A percentile compares a stretch with the other conserved stretches of the same genome.
These are phyloP conservation scores for Cygnus olor DNA, from an alignment of 2,797 vertebrate species.

Conservation along the genomic window DNA sequence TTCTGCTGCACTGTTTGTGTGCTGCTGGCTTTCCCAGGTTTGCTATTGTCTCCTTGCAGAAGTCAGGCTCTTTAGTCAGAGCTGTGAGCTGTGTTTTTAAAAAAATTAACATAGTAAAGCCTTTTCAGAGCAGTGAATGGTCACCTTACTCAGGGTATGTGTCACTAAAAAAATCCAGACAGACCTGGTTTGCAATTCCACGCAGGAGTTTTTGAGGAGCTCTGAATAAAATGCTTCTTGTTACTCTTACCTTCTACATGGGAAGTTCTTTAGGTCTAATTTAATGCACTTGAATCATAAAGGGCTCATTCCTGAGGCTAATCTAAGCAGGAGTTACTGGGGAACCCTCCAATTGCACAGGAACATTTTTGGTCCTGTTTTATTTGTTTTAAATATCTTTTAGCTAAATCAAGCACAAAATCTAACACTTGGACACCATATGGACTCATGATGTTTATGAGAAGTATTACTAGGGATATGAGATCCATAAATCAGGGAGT, in stretches of 20 bases:
- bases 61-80: neutral
- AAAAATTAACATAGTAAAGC: neutral
- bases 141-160: neutral
- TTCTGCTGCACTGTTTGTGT: neutral
- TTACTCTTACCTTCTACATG: neutral
- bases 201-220: neutral
- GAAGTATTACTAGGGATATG: neutral
- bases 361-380: neutral
- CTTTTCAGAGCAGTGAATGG: neutral
- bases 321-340: neutral
- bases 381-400: constrained; percentile 6
- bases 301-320: neutral
- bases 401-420: constrained; percentile 10
- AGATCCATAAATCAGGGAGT: constrained; percentile 22
- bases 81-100: neutral
- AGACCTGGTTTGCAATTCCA: neutral
- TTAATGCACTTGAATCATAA: neutral
- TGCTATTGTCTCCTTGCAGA: neutral
- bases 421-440: constrained; percentile 25
- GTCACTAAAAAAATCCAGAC: neutral
- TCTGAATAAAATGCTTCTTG: neutral
- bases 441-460: constrained; percentile 7
- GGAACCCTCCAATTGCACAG: neutral
- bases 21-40: neutral
- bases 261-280: neutral